Percentiles rank a stretch among this genome's conserved stretches.
phyloP scores from a whole-genome alignment of 2,113 vertebrate genomes.

The Sinocyclocheilus rhinocerous region DNA sequence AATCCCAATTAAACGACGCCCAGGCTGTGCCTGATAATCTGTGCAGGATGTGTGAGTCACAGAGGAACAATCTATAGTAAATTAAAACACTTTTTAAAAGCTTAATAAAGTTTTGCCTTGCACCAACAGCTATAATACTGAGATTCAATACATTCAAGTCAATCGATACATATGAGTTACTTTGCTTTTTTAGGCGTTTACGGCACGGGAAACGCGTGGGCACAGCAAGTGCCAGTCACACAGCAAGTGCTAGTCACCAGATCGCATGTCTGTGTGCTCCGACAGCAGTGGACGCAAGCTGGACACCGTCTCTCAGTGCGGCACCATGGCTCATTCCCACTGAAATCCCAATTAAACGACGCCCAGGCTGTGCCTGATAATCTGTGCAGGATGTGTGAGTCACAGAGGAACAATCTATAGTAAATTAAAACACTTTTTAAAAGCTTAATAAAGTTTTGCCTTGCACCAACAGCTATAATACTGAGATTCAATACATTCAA shows the following conservation, averaged over 20 bases:
- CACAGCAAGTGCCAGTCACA: not conserved
- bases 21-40: not conserved
- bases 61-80: not conserved
- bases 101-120: not conserved
- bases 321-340: not conserved
- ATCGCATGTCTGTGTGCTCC: not conserved
- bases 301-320: not conserved
- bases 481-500: not conserved
- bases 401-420: not conserved
- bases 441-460: not conserved
- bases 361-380: not conserved
- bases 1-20: not conserved
- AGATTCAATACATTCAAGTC: not conserved
- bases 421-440: not conserved
- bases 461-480: not conserved
- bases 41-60: not conserved
- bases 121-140: not conserved
- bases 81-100: too few species aligned
- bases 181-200: not conserved
- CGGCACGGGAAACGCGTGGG: constrained; percentile 61
- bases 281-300: constrained; percentile 1
- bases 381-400: not conserved
- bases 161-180: not conserved
- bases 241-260: too few species aligned
- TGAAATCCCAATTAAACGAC: constrained; percentile 6